These are phyloP conservation scores for Platanista minor DNA, from an alignment of 2,113 vertebrate species.

Conservation along the genomic window DNA sequence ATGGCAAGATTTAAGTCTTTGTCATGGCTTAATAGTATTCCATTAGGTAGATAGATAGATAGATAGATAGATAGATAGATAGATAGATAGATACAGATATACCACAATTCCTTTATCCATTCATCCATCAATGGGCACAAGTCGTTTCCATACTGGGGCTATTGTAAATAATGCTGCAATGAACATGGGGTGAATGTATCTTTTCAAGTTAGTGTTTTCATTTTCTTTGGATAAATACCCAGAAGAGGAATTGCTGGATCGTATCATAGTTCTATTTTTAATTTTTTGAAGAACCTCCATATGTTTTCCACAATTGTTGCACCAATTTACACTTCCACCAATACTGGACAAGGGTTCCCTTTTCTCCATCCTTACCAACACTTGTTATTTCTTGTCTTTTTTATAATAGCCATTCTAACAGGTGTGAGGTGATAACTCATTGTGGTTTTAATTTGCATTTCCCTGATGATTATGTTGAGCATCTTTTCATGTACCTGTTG, in stretches of 20 bases:
- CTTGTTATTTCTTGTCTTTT: neutral
- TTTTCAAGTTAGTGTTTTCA: neutral
- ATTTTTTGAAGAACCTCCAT: neutral
- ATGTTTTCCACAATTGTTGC: neutral
- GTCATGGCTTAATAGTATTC: neutral
- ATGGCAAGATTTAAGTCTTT: neutral
- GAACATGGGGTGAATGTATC: neutral
- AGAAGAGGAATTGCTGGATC: neutral
- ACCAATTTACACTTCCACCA: neutral
- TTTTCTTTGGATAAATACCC: neutral
- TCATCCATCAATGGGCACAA: neutral
- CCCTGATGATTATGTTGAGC: neutral
- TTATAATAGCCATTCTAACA: neutral
- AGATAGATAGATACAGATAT: neutral
- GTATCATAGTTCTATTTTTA: neutral
- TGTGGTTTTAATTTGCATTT: neutral
- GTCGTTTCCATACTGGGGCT: neutral
- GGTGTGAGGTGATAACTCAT: neutral
- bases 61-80: neutral
- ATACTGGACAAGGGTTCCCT: neutral
- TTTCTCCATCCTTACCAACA: neutral
- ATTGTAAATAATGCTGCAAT: neutral
- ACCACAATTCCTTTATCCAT: neutral
- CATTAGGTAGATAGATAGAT: neutral
- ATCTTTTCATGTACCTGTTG: neutral